phyloP scores from a whole-genome alignment of 23 tunicate genomes.

The Clavelina lepadiformis region DNA sequence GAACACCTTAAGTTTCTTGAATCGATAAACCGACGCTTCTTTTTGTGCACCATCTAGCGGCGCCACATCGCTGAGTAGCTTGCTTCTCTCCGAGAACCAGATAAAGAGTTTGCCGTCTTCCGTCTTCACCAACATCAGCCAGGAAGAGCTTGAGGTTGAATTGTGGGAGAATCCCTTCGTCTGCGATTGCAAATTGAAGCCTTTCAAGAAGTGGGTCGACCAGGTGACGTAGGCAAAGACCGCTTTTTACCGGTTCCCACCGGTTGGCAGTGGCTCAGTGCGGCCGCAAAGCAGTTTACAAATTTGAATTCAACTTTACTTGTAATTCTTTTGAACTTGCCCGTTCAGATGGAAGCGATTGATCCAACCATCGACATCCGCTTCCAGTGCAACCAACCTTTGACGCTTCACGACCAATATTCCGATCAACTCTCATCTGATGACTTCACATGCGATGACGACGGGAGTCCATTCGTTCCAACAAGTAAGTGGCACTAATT shows the following conservation, averaged over 20 bases:
- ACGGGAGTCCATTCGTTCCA: background rate
- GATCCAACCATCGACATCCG: slow-evolving; percentile 71
- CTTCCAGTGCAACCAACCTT: slow-evolving; percentile 43
- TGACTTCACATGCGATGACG: slow-evolving; percentile 32
- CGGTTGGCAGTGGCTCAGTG: background rate
- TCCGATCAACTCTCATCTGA: slow-evolving; percentile 42
- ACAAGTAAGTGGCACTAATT: background rate
- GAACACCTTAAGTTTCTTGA: too few relatives aligned
- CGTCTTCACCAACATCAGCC: slow-evolving; percentile 41
- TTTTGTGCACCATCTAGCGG: slow-evolving; percentile 35
- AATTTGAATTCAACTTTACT: background rate
- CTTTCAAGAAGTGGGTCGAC: slow-evolving; percentile 76
- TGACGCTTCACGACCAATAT: slow-evolving; percentile 19
- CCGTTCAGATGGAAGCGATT: slow-evolving; percentile 24
- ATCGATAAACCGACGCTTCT: too few relatives aligned
- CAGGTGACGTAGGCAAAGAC: slow-evolving; percentile 21
- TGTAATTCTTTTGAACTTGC: background rate
- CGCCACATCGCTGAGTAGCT: slow-evolving; percentile 12
- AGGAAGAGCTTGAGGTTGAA: slow-evolving; percentile 53
- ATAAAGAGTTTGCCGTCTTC: slow-evolving; percentile 25
- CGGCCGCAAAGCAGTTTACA: background rate
- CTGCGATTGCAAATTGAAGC: slow-evolving; percentile 78
- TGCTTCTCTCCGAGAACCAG: slow-evolving; percentile 64
- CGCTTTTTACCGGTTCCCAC: background rate
- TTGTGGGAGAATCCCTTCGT: slow-evolving; percentile 56